Conservation (phyloP, 1,140 invertebrate species). For the Neodiprion pinetum region DNA sequence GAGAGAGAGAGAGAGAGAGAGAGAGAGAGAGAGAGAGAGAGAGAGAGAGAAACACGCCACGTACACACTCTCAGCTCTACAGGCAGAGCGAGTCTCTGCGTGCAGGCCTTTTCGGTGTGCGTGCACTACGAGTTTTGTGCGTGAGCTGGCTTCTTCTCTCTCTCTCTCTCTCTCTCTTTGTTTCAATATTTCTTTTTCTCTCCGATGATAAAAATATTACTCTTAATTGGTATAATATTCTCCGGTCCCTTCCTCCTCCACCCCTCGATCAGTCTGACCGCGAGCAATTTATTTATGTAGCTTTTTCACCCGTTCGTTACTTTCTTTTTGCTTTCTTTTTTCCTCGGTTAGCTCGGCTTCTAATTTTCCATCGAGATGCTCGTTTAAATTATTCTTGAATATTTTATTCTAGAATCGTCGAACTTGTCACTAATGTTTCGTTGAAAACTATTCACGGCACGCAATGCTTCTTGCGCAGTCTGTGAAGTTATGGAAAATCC, state of each 20-base stretch:
- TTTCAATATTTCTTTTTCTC: background rate
- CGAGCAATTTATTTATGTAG: background rate
- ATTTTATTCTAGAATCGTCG: background rate
- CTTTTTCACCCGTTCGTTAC: background rate
- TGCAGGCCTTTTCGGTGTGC: too few relatives aligned
- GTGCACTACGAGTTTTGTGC: background rate
- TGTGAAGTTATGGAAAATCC: too few relatives aligned
- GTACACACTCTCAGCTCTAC: too few relatives aligned
- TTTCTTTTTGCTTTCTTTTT: background rate
- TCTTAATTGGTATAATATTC: slow-evolving; percentile 29
- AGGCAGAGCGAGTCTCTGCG: too few relatives aligned
- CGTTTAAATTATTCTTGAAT: background rate
- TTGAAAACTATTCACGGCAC: too few relatives aligned
- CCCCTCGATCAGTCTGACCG: background rate
- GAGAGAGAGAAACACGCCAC: background rate
- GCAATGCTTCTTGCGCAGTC: too few relatives aligned
- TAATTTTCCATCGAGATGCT: background rate
- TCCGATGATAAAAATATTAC: slow-evolving; percentile 38
- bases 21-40: slow-evolving; percentile 11
- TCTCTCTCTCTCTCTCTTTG: background rate
- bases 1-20: slow-evolving; percentile 11
- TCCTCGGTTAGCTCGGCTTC: background rate
- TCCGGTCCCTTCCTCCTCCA: slow-evolving; percentile 19
- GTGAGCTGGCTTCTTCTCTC: background rate
- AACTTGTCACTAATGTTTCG: too few relatives aligned